Percentiles rank a stretch among this genome's conserved stretches.
Conservation (phyloP, 35 echinoderm and acorn worm genomes). For the Holothuria glaberrima region DNA sequence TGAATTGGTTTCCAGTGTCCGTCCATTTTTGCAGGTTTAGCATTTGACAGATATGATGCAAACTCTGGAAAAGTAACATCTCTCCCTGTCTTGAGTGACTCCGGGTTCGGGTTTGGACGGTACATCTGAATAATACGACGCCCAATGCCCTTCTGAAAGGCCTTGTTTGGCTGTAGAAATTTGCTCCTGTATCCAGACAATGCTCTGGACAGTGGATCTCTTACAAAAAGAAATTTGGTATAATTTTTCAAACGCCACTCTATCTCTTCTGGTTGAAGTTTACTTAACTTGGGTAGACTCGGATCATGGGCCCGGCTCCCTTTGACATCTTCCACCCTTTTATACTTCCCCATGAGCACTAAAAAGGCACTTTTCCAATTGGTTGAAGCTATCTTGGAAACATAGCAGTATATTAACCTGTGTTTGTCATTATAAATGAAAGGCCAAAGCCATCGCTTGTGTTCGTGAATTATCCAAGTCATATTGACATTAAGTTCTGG, state of each 20-base stretch:
- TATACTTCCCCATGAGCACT: conserved; percentile 88
- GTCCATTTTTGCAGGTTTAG: conserved; percentile 59
- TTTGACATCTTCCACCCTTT: conserved; percentile 78
- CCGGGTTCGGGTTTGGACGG: conserved; percentile 58
- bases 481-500: conserved; percentile 54
- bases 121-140: conserved; percentile 62
- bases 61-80: conserved; percentile 83
- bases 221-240: conserved; percentile 88
- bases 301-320: conserved; percentile 70
- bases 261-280: conserved; percentile 68
- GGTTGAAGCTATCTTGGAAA: conserved; percentile 88
- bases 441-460: conserved; percentile 78
- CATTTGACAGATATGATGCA: conserved; percentile 61
- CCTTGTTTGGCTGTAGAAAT: conserved; percentile 51
- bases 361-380: conserved; percentile 96
- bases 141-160: conserved; percentile 63
- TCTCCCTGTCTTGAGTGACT: conserved; percentile 49
- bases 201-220: conserved; percentile 81
- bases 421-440: conserved; percentile 83
- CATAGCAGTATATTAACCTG: conserved; percentile 67
- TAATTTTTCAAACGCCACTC: conserved; percentile 77
- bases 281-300: conserved; percentile 68
- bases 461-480: conserved; percentile 61
- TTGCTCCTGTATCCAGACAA: conserved; percentile 92
- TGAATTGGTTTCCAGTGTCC: conserved; percentile 84